Conservation (phyloP, 2,797 vertebrate species). For the Tadarida brasiliensis region DNA sequence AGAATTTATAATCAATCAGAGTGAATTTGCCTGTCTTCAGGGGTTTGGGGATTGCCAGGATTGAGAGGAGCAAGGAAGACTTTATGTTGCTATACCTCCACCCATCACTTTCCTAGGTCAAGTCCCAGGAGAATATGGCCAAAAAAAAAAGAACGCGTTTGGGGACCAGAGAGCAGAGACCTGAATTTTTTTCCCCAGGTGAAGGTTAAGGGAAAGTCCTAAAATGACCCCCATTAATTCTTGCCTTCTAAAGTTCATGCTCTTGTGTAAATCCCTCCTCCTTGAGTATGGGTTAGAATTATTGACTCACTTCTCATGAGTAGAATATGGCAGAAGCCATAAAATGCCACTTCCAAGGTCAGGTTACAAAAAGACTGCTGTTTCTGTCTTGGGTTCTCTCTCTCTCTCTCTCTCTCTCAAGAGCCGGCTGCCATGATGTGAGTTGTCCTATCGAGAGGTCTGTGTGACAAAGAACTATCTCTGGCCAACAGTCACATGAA, state of each 20-base stretch:
- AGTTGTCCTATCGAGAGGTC: background rate
- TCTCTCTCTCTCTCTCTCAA: fast-evolving
- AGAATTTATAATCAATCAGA: conserved; percentile 46
- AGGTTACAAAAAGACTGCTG: background rate
- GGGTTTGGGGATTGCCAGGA: background rate
- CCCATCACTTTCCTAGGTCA: too few species aligned
- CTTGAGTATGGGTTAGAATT: background rate
- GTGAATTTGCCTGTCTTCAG: background rate
- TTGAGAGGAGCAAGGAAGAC: background rate
- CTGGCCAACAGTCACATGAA: background rate
- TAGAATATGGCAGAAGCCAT: background rate
- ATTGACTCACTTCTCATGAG: background rate
- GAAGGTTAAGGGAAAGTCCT: background rate
- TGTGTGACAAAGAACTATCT: background rate
- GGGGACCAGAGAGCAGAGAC: background rate
- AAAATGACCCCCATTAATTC: background rate
- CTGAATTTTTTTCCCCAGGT: background rate
- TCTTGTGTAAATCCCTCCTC: too few species aligned
- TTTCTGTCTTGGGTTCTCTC: background rate
- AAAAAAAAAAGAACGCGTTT: background rate
- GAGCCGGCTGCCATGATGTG: background rate
- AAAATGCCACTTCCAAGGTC: background rate
- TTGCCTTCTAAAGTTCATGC: background rate
- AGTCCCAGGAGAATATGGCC: too few species aligned
- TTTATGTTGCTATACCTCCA: background rate